Evolutionary conservation across 2,797 vertebrate genomes (phyloP).

Genomic region (Clarias fuscus): DNA sequence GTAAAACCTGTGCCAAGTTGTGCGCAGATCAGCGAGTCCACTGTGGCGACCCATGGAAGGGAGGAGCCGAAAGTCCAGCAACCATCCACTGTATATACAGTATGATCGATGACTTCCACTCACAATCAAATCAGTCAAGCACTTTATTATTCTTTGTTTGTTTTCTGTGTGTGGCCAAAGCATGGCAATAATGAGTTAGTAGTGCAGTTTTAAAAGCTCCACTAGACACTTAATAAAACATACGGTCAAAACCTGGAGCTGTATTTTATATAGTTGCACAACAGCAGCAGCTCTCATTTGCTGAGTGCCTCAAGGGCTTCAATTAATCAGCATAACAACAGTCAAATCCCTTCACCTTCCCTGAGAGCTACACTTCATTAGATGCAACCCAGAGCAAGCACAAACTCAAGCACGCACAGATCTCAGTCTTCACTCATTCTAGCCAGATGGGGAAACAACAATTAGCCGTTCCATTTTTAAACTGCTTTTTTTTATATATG

Average conservation of each 20-base stretch:
- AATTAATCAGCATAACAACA: slow-evolving; percentile 36
- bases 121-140: background rate
- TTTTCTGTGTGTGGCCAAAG: background rate
- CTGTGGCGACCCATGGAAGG: too few species aligned
- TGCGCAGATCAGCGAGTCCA: too few species aligned
- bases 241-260: background rate
- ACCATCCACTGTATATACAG: background rate
- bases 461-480: slow-evolving; percentile 32
- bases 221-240: background rate
- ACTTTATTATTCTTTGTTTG: background rate
- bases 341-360: slow-evolving; percentile 19
- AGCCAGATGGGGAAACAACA: slow-evolving; percentile 38
- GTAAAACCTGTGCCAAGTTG: too few species aligned
- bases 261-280: slow-evolving; percentile 13
- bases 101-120: background rate
- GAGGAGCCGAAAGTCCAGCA: too few species aligned
- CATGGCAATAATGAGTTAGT: background rate
- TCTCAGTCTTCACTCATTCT: background rate
- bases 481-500: slow-evolving; percentile 11
- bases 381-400: slow-evolving; percentile 1
- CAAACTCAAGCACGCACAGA: background rate
- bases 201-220: background rate
- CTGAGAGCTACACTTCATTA: slow-evolving; percentile 20
- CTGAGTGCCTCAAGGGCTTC: slow-evolving; percentile 34
- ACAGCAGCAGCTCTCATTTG: slow-evolving; percentile 14